A percentile compares a stretch with the other conserved stretches of the same genome.
phyloP scores from a whole-genome alignment of 2,888 invertebrate species.

The Mesoligia furuncula region DNA sequence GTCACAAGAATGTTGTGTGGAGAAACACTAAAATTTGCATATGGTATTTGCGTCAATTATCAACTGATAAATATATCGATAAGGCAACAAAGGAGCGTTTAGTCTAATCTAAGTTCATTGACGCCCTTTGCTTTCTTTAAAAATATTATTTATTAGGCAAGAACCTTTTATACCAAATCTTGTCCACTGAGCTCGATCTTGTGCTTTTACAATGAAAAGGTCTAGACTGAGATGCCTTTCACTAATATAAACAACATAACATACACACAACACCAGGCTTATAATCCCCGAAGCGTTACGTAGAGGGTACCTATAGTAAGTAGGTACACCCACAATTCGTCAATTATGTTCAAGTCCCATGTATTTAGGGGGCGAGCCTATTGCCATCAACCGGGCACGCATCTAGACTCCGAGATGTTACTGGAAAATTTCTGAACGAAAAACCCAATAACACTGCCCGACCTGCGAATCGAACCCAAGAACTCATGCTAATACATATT shows the following conservation, averaged over 20 bases:
- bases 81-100: slow-evolving; percentile 1
- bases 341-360: not conserved
- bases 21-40: slow-evolving; percentile 26
- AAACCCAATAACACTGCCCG: not conserved
- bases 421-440: not conserved
- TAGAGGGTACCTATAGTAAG: not conserved
- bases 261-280: not conserved
- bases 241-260: not conserved
- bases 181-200: not conserved
- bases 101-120: not conserved
- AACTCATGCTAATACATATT: not conserved
- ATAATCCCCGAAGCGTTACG: not conserved
- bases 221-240: slow-evolving; percentile 2
- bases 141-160: not conserved
- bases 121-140: not conserved
- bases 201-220: not conserved
- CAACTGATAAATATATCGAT: slow-evolving; percentile 43
- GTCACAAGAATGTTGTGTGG: slow-evolving; percentile 32
- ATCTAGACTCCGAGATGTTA: no score
- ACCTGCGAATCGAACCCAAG: not conserved
- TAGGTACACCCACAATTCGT: not conserved
- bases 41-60: slow-evolving; percentile 45
- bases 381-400: not conserved
- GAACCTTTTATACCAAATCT: not conserved
- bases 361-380: not conserved